phyloP scores from a whole-genome alignment of 2,797 vertebrate genomes.

The Gorsachius magnificus region DNA sequence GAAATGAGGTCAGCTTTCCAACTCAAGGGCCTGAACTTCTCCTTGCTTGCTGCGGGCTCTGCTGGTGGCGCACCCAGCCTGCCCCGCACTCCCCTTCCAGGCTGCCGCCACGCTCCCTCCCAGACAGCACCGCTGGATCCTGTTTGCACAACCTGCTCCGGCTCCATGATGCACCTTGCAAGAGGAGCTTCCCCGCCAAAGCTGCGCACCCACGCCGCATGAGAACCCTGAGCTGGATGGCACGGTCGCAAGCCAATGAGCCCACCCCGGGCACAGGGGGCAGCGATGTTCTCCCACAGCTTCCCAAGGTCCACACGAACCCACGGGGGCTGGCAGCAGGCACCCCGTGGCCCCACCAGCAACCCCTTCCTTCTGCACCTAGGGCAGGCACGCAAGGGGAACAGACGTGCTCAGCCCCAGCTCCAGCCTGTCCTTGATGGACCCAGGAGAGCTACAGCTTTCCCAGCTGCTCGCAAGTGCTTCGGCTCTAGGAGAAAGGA shows the following conservation, averaged over 20 bases:
- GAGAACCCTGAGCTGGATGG: rapidly evolving
- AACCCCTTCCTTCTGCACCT: neutral
- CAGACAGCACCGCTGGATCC: neutral
- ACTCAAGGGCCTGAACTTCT: neutral
- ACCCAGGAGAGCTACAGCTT: neutral
- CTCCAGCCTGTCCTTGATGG: neutral
- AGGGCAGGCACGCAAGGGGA: rapidly evolving
- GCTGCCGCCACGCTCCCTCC: neutral
- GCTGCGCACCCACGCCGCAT: rapidly evolving
- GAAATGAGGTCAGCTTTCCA: slow-evolving; percentile 27
- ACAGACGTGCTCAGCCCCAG: neutral
- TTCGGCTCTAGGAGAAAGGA: neutral
- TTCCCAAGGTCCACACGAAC: neutral
- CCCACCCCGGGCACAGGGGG: rapidly evolving
- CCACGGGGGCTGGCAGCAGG: neutral
- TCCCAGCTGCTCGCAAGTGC: neutral
- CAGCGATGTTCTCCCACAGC: neutral
- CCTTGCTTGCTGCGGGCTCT: neutral
- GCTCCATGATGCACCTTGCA: rapidly evolving
- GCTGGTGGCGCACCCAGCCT: neutral
- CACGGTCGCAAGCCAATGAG: rapidly evolving
- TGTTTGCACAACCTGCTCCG: neutral
- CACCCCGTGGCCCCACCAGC: rapidly evolving
- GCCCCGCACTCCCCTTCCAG: rapidly evolving
- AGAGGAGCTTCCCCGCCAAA: rapidly evolving